Evolutionary conservation across 2,797 vertebrate species (phyloP).

Genomic region (Syngnathus acus): DNA sequence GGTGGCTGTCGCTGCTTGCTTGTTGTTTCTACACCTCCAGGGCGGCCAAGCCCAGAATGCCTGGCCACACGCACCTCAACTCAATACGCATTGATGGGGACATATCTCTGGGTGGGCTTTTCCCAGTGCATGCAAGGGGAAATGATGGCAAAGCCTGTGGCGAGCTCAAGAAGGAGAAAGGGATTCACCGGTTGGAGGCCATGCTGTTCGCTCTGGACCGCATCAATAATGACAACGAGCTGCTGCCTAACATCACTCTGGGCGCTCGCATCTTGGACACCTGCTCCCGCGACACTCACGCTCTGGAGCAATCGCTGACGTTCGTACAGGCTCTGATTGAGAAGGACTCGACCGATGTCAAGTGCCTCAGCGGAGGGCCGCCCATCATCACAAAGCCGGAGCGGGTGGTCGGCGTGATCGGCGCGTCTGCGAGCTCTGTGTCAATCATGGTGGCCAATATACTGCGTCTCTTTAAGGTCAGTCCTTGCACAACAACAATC

Average conservation of each 20-base stretch:
- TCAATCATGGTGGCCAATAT: slow-evolving; percentile 99
- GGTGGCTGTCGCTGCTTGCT: slow-evolving; percentile 45
- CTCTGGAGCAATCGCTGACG: slow-evolving; percentile 92
- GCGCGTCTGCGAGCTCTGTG: slow-evolving; percentile 90
- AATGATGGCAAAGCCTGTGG: slow-evolving; percentile 87
- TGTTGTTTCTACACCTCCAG: slow-evolving; percentile 44
- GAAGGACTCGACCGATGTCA: slow-evolving; percentile 91
- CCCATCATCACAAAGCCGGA: slow-evolving; percentile 95
- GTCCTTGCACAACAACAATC: slow-evolving; percentile 15
- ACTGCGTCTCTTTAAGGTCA: slow-evolving; percentile 92
- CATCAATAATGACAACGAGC: slow-evolving; percentile 91
- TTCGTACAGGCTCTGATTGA: slow-evolving; percentile 95
- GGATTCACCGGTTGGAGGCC: slow-evolving; percentile 91
- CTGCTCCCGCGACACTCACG: slow-evolving; percentile 92
- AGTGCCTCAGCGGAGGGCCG: slow-evolving; percentile 85
- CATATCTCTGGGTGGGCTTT: slow-evolving; percentile 90
- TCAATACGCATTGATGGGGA: slow-evolving; percentile 94
- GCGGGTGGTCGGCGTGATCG: slow-evolving; percentile 89
- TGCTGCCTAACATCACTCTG: slow-evolving; percentile 93
- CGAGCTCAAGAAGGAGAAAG: slow-evolving; percentile 95
- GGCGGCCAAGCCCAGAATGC: slow-evolving; percentile 81
- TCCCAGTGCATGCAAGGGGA: slow-evolving; percentile 86
- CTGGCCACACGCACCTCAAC: slow-evolving; percentile 87
- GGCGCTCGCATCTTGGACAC: slow-evolving; percentile 93
- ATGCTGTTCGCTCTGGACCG: slow-evolving; percentile 94